Conservation (phyloP, 2,888 invertebrate genomes). For the Tineola bisselliella region DNA sequence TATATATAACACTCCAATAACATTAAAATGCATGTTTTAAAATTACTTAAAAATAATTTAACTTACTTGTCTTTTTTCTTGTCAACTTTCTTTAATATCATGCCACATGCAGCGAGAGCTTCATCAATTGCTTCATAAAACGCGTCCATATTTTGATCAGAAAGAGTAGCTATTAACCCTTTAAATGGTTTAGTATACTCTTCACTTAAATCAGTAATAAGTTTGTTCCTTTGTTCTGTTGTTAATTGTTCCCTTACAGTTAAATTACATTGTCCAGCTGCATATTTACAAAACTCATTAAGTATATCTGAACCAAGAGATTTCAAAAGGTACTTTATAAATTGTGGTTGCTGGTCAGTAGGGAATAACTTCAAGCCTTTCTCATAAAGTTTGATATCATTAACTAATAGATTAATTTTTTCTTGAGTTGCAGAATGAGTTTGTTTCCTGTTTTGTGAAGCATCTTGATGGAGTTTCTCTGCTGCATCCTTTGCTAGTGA, state of each 20-base stretch:
- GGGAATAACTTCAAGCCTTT: constrained; percentile 77
- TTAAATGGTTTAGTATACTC: constrained; percentile 74
- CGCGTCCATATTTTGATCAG: constrained; percentile 77
- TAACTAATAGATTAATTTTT: constrained; percentile 78
- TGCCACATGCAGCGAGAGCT: constrained; percentile 75
- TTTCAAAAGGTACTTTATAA: constrained; percentile 86
- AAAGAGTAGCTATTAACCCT: constrained; percentile 75
- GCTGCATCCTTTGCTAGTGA: constrained; percentile 77
- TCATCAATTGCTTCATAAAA: constrained; percentile 81
- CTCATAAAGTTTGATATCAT: constrained; percentile 81
- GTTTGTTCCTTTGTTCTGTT: constrained; percentile 75
- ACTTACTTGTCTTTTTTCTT: constrained; percentile 82
- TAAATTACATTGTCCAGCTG: constrained; percentile 77
- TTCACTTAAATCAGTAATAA: constrained; percentile 73
- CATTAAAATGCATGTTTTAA: no score
- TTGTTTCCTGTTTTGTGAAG: constrained; percentile 76
- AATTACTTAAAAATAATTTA: constrained; percentile 5
- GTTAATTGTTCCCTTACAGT: constrained; percentile 70
- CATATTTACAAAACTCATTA: constrained; percentile 80
- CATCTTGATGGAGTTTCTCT: constrained; percentile 77
- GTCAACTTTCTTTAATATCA: constrained; percentile 88
- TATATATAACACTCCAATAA: no score
- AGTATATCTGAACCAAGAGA: constrained; percentile 84
- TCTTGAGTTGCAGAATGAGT: constrained; percentile 85
- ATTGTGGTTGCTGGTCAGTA: constrained; percentile 70